phyloP scores from a whole-genome alignment of 2,113 vertebrate species.

The Piaya cayana region DNA sequence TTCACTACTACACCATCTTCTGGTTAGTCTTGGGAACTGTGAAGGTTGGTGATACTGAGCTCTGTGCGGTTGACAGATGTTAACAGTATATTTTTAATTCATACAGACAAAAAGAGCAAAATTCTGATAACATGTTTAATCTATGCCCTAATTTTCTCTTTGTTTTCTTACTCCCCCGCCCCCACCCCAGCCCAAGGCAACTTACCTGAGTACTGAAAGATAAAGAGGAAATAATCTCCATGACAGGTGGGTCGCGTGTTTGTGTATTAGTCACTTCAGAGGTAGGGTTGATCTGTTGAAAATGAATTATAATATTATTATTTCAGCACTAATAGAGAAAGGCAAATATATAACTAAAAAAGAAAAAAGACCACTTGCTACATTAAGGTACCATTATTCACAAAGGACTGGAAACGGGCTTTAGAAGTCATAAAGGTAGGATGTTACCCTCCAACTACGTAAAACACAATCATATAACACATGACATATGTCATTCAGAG shows the following conservation, averaged over 20 bases:
- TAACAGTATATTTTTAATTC: background rate
- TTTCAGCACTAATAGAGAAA: background rate
- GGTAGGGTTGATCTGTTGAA: conserved; percentile 81
- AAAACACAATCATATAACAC: background rate
- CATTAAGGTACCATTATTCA: background rate
- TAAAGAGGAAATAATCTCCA: conserved; percentile 73
- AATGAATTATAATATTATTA: background rate
- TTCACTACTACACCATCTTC: conserved; percentile 47
- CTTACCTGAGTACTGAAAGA: conserved; percentile 67
- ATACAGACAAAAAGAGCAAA: background rate
- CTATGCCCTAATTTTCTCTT: background rate
- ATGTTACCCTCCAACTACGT: background rate
- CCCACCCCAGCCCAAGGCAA: background rate
- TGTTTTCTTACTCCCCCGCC: too few species aligned
- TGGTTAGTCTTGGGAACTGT: conserved; percentile 19
- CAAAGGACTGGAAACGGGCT: background rate
- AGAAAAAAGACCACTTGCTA: background rate
- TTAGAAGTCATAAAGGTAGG: background rate
- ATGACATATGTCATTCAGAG: too few species aligned
- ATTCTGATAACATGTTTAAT: background rate
- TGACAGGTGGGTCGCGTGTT: conserved; percentile 77
- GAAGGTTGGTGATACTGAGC: background rate
- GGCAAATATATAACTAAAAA: background rate
- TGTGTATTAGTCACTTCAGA: conserved; percentile 79
- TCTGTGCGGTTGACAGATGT: background rate